These are phyloP conservation scores for Eumaeus atala DNA, from an alignment of 1,140 invertebrate species.

Conservation along the genomic window DNA sequence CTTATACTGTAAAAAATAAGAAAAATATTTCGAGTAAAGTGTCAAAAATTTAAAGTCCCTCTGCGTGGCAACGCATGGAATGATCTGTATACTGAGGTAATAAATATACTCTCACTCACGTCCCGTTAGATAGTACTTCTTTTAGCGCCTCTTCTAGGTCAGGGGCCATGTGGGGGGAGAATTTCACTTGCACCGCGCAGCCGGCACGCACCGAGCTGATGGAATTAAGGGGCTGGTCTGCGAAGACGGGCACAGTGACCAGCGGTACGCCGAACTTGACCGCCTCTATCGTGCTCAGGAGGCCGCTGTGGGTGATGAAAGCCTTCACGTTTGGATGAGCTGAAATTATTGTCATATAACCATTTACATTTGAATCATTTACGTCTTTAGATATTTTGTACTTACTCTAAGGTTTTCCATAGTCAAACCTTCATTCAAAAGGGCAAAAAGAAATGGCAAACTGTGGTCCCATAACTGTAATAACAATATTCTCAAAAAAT, in stretches of 20 bases:
- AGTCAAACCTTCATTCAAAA: no score
- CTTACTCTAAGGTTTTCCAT: no score
- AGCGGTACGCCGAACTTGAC: constrained; percentile 76
- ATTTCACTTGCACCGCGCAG: constrained; percentile 26
- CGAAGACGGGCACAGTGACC: constrained; percentile 77
- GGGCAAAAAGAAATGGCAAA: no score
- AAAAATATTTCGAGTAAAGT: no score
- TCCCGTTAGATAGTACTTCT: constrained; percentile 32
- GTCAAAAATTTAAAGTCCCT: no score
- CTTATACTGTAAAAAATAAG: no score
- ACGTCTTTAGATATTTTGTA: no score
- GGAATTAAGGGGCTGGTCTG: constrained; percentile 65
- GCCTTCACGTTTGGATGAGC: constrained; percentile 53
- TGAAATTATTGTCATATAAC: constrained; percentile 15
- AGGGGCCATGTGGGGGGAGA: constrained; percentile 21
- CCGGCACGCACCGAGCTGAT: constrained; percentile 20
- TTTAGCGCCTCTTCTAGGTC: constrained; percentile 23
- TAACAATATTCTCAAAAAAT: no score
- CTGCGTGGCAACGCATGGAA: no score
- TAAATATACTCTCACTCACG: constrained; percentile 21
- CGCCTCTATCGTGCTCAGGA: constrained; percentile 76
- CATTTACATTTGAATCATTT: no score
- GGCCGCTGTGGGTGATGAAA: constrained; percentile 80
- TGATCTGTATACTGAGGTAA: not conserved
- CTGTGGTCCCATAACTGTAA: no score